Evolutionary conservation across 2,113 vertebrate species (phyloP), one percentile per base, ranked within the genome.

Genomic region (Tinamus guttatus): DNA sequence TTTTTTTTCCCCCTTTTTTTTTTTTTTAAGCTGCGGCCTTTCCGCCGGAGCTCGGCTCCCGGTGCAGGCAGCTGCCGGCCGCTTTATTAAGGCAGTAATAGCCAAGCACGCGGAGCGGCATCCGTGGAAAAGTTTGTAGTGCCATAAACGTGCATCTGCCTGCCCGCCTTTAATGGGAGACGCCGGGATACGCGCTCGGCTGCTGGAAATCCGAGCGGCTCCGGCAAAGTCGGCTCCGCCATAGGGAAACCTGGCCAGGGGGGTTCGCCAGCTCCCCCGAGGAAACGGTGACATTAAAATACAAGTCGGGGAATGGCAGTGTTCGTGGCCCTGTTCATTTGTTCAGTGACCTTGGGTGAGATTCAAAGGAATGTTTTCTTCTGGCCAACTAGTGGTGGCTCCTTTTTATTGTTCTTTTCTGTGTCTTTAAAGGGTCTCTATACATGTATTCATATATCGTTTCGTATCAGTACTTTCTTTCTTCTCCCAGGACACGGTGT

Each of bases 361-460:
- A 68, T 68, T 93, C 74, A 69, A 68, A 90, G 69, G 80, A 59
- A 27, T 79, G 51, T 28, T 4, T 34, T 20, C 18, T 36, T 6
- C 80, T 45, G 67, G 76, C 59, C 90, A 71, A 51, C 75, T 85
- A 24, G 60, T 18, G 45, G 45, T 80, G 85, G 56, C 83, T 49
- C 49, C 49, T 34, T 22, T 89, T 85, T 76, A 83, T 34, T 21
- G 2, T 1, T 8, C 9, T 52, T 89, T 45, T 41, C n/a, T 1
- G 6, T 65, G 54, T 60, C 85, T 93, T 38, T 70, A 60, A 41
- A 27, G 19, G 47, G 18, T 59, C 32, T 88, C 56, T 4, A 0
- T 49, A 11, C 0, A 0, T 74, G 84, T 67, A 9, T 70, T 38
- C 0, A 1, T 21, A 0, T 0, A 0, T 22, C 0, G 0, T 58